These are phyloP conservation scores for Tribolium castaneum DNA, from an alignment of 1,140 invertebrate species.

Conservation along the genomic window DNA sequence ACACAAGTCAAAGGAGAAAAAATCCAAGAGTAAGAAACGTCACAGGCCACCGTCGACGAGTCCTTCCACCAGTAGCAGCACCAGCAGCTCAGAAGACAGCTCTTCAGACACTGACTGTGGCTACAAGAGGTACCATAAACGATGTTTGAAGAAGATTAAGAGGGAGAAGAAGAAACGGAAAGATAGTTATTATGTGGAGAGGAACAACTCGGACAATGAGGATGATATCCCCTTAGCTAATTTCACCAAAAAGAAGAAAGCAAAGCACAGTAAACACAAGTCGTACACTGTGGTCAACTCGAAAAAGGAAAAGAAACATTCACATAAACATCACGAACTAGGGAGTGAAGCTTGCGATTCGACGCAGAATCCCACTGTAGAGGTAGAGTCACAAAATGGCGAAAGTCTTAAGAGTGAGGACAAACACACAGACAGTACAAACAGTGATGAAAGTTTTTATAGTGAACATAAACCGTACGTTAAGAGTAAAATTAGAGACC, in stretches of 20 bases:
- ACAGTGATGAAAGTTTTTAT: slow-evolving; percentile 44
- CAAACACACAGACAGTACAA: slow-evolving; percentile 5
- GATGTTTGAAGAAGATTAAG: background rate
- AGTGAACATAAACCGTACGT: slow-evolving; percentile 32
- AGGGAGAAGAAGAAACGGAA: slow-evolving; percentile 36
- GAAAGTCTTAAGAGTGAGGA: background rate
- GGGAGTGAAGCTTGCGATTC: background rate
- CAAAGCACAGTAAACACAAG: slow-evolving; percentile 39
- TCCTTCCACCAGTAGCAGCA: slow-evolving; percentile 2
- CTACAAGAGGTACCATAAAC: slow-evolving; percentile 10
- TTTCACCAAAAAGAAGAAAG: slow-evolving; percentile 30
- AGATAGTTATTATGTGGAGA: slow-evolving; percentile 21
- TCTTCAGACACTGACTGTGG: slow-evolving; percentile 9
- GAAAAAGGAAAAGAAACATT: slow-evolving; percentile 9
- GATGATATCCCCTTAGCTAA: slow-evolving; percentile 39
- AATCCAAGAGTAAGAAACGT: slow-evolving; percentile 36
- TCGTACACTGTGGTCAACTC: background rate
- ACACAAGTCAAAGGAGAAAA: slow-evolving; percentile 50
- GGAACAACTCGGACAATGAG: slow-evolving; percentile 44
- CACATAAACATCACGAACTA: background rate
- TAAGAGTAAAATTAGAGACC: slow-evolving; percentile 41
- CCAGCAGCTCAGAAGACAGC: background rate
- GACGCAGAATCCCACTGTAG: background rate
- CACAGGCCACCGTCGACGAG: slow-evolving; percentile 39
- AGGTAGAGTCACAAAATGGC: background rate